Conservation (phyloP, 1,140 invertebrate genomes). For the Halictus rubicundus region DNA sequence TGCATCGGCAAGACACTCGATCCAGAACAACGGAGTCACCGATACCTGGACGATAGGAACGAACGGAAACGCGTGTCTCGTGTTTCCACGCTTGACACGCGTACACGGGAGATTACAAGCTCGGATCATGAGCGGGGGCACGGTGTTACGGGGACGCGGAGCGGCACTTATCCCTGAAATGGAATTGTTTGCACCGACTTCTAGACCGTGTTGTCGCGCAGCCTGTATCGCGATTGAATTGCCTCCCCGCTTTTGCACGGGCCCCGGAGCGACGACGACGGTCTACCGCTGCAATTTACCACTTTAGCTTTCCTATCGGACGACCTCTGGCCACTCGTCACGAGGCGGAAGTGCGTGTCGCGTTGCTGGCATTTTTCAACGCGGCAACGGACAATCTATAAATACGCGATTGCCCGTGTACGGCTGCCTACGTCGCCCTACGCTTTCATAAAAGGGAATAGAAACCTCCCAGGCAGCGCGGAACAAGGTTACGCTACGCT, state of each 20-base stretch:
- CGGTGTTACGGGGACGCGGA: background rate
- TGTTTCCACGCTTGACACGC: slow-evolving; percentile 4
- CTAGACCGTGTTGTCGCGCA: slow-evolving; percentile 53
- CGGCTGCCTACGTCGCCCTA: too few relatives aligned
- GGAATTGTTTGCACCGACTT: slow-evolving; percentile 59
- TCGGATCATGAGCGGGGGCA: background rate
- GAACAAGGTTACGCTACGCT: too few relatives aligned
- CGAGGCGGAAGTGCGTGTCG: slow-evolving; percentile 36
- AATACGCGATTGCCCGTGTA: background rate
- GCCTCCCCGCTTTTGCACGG: slow-evolving; percentile 20
- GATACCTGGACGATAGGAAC: background rate
- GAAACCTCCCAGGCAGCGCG: too few relatives aligned
- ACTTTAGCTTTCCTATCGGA: slow-evolving; percentile 54
- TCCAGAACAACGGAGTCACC: background rate
- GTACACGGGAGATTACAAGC: background rate
- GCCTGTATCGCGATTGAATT: slow-evolving; percentile 55
- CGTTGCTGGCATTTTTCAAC: background rate
- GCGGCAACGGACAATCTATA: background rate
- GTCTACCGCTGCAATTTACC: slow-evolving; percentile 51
- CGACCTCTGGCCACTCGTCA: slow-evolving; percentile 47
- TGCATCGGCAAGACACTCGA: background rate
- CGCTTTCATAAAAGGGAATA: too few relatives aligned
- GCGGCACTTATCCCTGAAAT: slow-evolving; percentile 48
- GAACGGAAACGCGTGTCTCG: slow-evolving; percentile 19
- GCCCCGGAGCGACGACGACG: background rate